These are phyloP conservation scores for Drosophila paranaensis DNA, from an alignment of 2,888 invertebrate genomes.

Conservation along the genomic window DNA sequence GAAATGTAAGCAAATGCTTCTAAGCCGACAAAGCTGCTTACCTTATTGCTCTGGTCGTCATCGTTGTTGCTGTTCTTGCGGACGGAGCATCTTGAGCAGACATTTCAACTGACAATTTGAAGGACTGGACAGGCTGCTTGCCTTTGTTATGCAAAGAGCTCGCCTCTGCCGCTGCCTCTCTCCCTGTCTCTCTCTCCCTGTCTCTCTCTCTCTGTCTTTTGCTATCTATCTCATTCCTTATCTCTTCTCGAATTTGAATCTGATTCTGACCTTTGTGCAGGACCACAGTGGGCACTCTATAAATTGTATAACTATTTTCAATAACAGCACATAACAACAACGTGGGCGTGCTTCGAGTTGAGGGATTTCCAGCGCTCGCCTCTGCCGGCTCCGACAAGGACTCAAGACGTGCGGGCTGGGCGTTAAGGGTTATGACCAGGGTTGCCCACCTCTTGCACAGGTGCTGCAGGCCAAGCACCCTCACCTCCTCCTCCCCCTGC, in stretches of 20 bases:
- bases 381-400: constrained; percentile 23
- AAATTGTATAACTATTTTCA: constrained; percentile 81
- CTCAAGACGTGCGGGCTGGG: constrained; percentile 25
- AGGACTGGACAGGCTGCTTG: constrained; percentile 62
- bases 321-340: constrained; percentile 55
- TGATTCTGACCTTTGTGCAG: constrained; percentile 51
- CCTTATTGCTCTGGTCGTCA: constrained; percentile 44
- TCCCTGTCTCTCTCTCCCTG: neutral
- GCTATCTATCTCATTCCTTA: neutral
- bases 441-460: constrained; percentile 20
- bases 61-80: constrained; percentile 23
- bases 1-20: constrained; percentile 63
- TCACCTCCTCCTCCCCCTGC: neutral
- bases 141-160: constrained; percentile 75
- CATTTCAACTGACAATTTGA: constrained; percentile 80
- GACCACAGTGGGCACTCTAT: constrained; percentile 54
- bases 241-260: constrained; percentile 32
- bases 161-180: neutral
- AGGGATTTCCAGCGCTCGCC: constrained; percentile 15
- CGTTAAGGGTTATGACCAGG: constrained; percentile 12
- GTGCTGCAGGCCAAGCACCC: constrained; percentile 19
- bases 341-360: constrained; percentile 43
- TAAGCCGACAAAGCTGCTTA: constrained; percentile 79
- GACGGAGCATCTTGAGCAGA: constrained; percentile 68
- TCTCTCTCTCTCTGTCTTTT: constrained; percentile 3